Percentiles rank a stretch among this genome's conserved stretches.
Evolutionary conservation across 2,888 invertebrate species (phyloP).

Genomic region (Phortica magna): DNA sequence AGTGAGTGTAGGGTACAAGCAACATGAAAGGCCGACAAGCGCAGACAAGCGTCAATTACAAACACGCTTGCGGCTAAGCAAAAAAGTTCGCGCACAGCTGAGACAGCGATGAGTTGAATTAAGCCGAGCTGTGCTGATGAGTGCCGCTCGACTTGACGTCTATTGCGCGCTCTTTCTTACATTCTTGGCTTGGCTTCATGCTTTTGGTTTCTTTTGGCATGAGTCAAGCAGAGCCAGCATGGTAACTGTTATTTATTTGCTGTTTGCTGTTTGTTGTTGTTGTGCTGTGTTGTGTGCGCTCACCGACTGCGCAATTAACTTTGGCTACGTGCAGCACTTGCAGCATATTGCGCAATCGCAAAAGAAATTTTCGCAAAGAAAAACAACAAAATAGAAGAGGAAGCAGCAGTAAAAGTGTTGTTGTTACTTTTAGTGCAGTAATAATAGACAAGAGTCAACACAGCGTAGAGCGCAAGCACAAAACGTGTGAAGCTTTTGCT

Average conservation of each 20-base stretch:
- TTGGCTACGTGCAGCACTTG: slow-evolving; percentile 37
- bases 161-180: slow-evolving; percentile 3
- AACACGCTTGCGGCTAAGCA: too few species aligned
- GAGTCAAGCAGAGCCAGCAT: too few species aligned
- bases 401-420: not conserved
- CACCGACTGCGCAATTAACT: slow-evolving; percentile 11
- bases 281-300: not conserved
- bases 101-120: not conserved
- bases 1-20: too few species aligned
- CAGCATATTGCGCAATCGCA: slow-evolving; percentile 56
- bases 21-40: too few species aligned
- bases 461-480: too few species aligned
- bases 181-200: slow-evolving; percentile 1
- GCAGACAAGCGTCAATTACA: too few species aligned
- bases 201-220: not conserved
- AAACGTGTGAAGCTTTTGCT: too few species aligned
- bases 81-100: too few species aligned
- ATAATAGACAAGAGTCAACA: too few species aligned
- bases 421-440: too few species aligned
- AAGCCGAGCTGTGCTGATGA: slow-evolving; percentile 1
- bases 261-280: slow-evolving; percentile 35
- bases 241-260: too few species aligned
- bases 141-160: slow-evolving; percentile 34
- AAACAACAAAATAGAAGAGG: slow-evolving; percentile 54
- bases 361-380: slow-evolving; percentile 27